These are phyloP conservation scores for cat (Felis catus) DNA, from an alignment of 2,113 vertebrate genomes.

Conservation along the genomic window F.catus_Fca126_mat1.0 CM031424.1:22676501-22677000, in stretches of 20 bases:
- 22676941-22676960: conserved; percentile 50
- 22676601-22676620: conserved; percentile 79
- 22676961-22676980: conserved; percentile 70
- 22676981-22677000: conserved; percentile 62
- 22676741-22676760: conserved; percentile 84
- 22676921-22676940: conserved; percentile 42
- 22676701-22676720: conserved; percentile 81
- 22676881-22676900: conserved; percentile 77
- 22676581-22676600: conserved; percentile 84
- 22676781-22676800: conserved; percentile 85
- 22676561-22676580: conserved; percentile 88
- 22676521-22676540: conserved; percentile 91
- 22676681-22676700: conserved; percentile 79
- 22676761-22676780: conserved; percentile 85
- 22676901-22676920: conserved; percentile 68
- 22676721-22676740: conserved; percentile 87
- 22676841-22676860: conserved; percentile 78
- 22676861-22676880: conserved; percentile 82
- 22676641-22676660: conserved; percentile 78
- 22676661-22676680: conserved; percentile 83
- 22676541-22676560: conserved; percentile 89
- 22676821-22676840: conserved; percentile 80
- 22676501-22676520: conserved; percentile 88
- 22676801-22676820: conserved; percentile 84
- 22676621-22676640: conserved; percentile 86